These are phyloP conservation scores for Martes martes DNA, from an alignment of 2,113 vertebrate genomes.

Conservation along the genomic window DNA sequence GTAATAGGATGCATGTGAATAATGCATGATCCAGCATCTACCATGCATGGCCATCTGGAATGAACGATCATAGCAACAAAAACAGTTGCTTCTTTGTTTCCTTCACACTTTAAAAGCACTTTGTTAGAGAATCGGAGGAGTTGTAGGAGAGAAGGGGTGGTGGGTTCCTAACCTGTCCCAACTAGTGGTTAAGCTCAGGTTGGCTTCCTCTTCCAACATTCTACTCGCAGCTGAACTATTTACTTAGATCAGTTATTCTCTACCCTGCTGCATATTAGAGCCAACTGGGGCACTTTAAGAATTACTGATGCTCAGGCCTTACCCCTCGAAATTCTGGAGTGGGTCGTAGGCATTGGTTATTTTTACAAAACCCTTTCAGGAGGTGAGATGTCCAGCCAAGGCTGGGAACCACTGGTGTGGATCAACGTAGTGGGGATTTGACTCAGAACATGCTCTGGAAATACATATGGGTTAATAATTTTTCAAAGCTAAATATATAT, in stretches of 20 bases:
- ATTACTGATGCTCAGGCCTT: background rate
- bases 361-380: background rate
- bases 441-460: background rate
- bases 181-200: background rate
- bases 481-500: background rate
- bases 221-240: background rate
- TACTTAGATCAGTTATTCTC: background rate
- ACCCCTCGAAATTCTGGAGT: background rate
- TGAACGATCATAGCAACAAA: background rate
- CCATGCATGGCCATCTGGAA: background rate
- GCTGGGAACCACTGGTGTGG: background rate
- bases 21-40: background rate
- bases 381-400: background rate
- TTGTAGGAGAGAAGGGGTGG: background rate
- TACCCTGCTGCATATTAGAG: background rate
- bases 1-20: background rate
- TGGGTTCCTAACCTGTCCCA: background rate
- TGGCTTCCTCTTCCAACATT: background rate
- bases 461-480: background rate
- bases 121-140: background rate
- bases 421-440: background rate
- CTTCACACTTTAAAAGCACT: background rate
- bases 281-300: background rate
- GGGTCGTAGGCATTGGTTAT: background rate
- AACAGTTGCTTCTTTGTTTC: background rate